A percentile compares a stretch with the other conserved stretches of the same genome.
These are phyloP conservation scores for Tragelaphus strepsiceros DNA, from an alignment of 2,113 vertebrate genomes.

Conservation along the genomic window DNA sequence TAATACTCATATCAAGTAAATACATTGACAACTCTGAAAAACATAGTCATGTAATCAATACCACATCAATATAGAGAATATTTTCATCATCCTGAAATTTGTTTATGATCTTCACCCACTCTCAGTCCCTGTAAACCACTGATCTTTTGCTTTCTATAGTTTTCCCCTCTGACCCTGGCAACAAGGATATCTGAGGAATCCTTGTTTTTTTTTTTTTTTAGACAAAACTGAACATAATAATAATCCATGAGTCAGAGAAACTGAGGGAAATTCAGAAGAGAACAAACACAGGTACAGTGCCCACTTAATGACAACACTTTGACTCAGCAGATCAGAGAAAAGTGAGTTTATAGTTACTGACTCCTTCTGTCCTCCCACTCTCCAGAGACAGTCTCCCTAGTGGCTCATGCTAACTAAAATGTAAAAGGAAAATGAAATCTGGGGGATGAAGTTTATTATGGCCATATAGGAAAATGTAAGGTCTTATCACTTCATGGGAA, in stretches of 20 bases:
- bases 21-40: background rate
- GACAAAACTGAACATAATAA: background rate
- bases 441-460: background rate
- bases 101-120: background rate
- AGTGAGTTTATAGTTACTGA: background rate
- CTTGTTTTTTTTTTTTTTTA: background rate
- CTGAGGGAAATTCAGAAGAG: background rate
- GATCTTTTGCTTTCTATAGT: background rate
- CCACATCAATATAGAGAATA: background rate
- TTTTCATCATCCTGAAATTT: background rate
- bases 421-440: background rate
- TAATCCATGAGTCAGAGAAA: background rate
- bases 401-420: background rate
- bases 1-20: background rate
- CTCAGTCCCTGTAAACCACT: background rate
- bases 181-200: background rate
- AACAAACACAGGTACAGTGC: background rate
- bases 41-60: background rate
- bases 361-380: background rate
- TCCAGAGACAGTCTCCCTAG: background rate
- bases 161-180: background rate
- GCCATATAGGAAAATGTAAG: background rate
- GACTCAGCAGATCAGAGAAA: background rate
- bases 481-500: background rate
- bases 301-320: background rate